Percentiles rank a stretch among this genome's conserved stretches.
These are phyloP conservation scores for Sinohyriopsis cumingii DNA, from an alignment of 2,888 invertebrate genomes.

Conservation along the genomic window DNA sequence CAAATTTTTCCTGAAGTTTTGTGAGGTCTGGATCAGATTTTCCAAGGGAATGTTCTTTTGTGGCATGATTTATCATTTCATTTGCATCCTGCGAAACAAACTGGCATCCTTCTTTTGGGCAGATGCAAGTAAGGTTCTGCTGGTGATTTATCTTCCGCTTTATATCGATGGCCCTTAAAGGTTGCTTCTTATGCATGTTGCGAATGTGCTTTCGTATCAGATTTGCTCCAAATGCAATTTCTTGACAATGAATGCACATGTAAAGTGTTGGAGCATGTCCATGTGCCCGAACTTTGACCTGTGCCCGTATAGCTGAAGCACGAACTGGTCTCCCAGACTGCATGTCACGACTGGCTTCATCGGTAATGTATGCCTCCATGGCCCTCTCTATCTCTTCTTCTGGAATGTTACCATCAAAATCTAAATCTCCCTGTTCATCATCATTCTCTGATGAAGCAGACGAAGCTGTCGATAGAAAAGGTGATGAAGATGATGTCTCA, in stretches of 20 bases:
- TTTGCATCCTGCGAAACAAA: conserved; percentile 14
- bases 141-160: conserved; percentile 22
- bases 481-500: neutral
- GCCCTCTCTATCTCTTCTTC: conserved; percentile 34
- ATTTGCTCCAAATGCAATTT: conserved; percentile 34
- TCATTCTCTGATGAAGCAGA: conserved; percentile 16
- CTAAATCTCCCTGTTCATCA: conserved; percentile 12
- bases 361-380: conserved; percentile 33
- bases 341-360: conserved; percentile 21
- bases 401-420: conserved; percentile 24
- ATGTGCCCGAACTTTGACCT: conserved; percentile 26
- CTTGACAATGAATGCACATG: conserved; percentile 38
- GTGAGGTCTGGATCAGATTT: conserved; percentile 21
- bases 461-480: neutral
- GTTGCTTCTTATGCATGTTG: conserved; percentile 21
- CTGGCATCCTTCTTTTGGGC: conserved; percentile 28
- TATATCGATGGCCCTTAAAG: conserved; percentile 33
- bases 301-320: conserved; percentile 39
- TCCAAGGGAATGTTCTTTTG: conserved; percentile 23
- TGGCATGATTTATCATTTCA: conserved; percentile 36
- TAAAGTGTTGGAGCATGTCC: conserved; percentile 38
- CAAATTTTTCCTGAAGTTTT: conserved; percentile 10
- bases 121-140: conserved; percentile 29
- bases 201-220: conserved; percentile 37
- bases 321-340: conserved; percentile 30